Evolutionary conservation across 2,888 invertebrate genomes (phyloP), one percentile per base, ranked within the genome.

Genomic region (Pharmacophagus antenor): DNA sequence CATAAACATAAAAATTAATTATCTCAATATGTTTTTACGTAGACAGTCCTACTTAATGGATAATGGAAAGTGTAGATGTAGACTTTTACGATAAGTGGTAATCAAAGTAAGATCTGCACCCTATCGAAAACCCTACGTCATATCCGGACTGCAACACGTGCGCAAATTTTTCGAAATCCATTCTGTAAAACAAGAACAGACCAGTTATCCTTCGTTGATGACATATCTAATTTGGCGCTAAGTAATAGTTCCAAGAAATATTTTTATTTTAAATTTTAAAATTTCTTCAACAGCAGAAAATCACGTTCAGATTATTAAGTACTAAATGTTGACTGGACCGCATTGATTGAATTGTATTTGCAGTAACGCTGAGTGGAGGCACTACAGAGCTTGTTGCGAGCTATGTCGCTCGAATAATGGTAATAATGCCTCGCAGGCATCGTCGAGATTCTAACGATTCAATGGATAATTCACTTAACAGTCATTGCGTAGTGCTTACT

Each of bases 281-380:
- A n/a, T 42, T 42, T 42, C 42, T 17, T 42, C 42, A 17, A n/a
- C 6, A 17, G 42, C 17, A 42, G 17, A 17, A 42, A 42, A 17
- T 6, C n/a, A 15, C 17, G n/a, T 49, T 49, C 7, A 27, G 10
- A 18, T 50, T 50, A 37, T 41, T 56, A 23, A 56, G 42, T 41
- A 25, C 15, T 22, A 48, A 56, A 49, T 25, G 56, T 56, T 56
- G 48, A 41, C 41, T 56, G 41, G 49, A 56, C 56, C 48, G 48
- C 49, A 42, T n/a, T 27, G 27, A 23, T 25, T 41, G n/a, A 25
- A 56, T 31, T 56, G 57, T 44, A 22, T 50, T 57, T 31, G 57
- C 44, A 51, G 31, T 31, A 27, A 44, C 44, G 44, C 31, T 51
- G 57, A 57, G 50, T 44, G 57, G 31, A 57, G 27, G 23, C 10